phyloP scores from a whole-genome alignment of 2,797 vertebrate species.

The Paguma larvata region DNA sequence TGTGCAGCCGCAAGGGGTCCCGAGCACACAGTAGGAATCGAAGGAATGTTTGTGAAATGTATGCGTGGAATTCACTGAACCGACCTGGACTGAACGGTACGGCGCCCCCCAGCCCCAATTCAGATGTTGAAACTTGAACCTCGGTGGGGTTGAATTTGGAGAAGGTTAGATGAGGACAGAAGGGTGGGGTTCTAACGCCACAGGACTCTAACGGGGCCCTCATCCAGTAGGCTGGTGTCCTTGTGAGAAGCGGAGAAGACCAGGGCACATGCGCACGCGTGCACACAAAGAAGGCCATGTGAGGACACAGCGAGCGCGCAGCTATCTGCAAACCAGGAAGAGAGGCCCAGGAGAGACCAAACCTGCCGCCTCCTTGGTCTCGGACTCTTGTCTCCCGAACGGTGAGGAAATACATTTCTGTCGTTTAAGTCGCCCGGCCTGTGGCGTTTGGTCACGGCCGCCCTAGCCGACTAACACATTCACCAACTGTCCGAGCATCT shows the following conservation, averaged over 20 bases:
- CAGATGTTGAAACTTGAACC: background rate
- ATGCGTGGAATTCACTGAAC: background rate
- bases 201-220: background rate
- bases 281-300: background rate
- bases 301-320: background rate
- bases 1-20: background rate
- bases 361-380: background rate
- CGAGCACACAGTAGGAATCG: background rate
- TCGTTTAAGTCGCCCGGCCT: background rate
- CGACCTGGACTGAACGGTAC: background rate
- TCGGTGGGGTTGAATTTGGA: background rate
- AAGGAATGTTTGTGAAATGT: background rate
- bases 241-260: background rate
- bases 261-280: rapidly evolving
- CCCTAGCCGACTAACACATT: background rate
- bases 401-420: background rate
- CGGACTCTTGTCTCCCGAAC: background rate
- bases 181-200: background rate
- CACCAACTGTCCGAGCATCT: background rate
- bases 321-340: background rate
- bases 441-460: background rate
- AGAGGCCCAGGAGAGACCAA: background rate
- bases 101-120: background rate
- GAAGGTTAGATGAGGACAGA: background rate
- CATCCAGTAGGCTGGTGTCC: background rate